Evolutionary conservation across 2,888 invertebrate genomes (phyloP), one percentile per base, ranked within the genome.

Genomic region (Thysanoteuthis rhombus): DNA sequence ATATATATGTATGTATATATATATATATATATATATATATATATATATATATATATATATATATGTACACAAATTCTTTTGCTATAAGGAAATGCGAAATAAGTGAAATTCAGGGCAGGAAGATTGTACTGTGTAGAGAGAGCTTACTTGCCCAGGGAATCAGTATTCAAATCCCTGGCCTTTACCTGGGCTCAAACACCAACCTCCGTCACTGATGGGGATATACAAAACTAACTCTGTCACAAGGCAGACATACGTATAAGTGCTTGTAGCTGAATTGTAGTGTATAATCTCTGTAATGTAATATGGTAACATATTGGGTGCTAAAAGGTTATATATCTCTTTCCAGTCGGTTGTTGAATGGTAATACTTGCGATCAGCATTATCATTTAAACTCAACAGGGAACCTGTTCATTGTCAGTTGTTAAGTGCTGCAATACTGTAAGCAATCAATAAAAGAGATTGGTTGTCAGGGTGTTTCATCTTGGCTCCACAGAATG

Each of bases 381-480:
- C n/a, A n/a, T 75, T 75, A 75, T 75, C 75, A n/a, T 75, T 75
- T 75, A 36, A 75, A 75, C 75, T 75, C 75, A 75, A 75, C 75
- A n/a, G 75, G 75, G 75, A 36, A 75, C n/a, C 75, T 36, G 75
- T 75, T 75, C 75, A n/a, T 75, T 75, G 75, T 75, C 75, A 75
- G 75, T 75, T 75, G 75, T 75, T 75, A 75, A 75, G 75, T 75
- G 75, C n/a, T 75, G n/a, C 75, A 75, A n/a, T 75, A 75, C n/a
- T 10, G 36, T 75, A 75, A 36, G 75, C n/a, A 75, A 75, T 75
- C 75, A 75, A 75, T 75, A 75, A 75, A 75, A 75, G 75, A n/a
- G 75, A 75, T 75, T 75, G 75, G 75, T 36, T 75, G 75, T n/a
- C 75, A 75, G n/a, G 36, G n/a, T 75, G 36, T 75, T 75, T 75